A percentile compares a stretch with the other conserved stretches of the same genome.
These are phyloP conservation scores for Phrynocephalus vlangalii DNA, from an alignment of 2,797 vertebrate species.

Conservation along the genomic window DNA sequence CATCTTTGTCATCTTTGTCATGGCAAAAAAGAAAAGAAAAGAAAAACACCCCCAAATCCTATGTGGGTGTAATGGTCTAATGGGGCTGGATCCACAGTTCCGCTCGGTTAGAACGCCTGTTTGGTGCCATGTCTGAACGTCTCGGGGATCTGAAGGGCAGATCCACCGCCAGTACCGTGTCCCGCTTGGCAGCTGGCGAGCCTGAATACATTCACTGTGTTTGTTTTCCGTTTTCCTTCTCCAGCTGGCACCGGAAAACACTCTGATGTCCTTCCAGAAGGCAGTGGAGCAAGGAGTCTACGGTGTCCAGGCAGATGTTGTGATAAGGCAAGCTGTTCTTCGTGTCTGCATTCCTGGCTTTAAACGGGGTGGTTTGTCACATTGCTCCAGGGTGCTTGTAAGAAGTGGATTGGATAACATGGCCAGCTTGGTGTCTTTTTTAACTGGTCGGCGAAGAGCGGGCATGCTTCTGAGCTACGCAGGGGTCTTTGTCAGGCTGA, in stretches of 20 bases:
- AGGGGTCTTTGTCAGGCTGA: not conserved
- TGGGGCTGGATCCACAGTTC: not conserved
- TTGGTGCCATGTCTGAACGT: not conserved
- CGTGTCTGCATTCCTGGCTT: not conserved
- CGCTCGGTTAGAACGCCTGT: not conserved
- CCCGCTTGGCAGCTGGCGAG: accelerated
- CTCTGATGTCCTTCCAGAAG: constrained; percentile 93
- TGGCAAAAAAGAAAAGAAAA: too few relatives aligned
- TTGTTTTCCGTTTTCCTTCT: not conserved
- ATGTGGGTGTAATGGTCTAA: too few relatives aligned
- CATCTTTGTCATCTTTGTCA: too few relatives aligned
- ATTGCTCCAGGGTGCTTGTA: not conserved
- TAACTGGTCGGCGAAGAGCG: not conserved
- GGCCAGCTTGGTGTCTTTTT: not conserved
- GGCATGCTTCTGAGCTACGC: not conserved
- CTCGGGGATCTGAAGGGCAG: not conserved
- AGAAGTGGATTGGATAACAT: not conserved
- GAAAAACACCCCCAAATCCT: too few relatives aligned
- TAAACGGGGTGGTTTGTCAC: not conserved
- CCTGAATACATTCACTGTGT: not conserved
- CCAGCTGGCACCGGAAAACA: constrained; percentile 95
- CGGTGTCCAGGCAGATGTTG: constrained; percentile 90
- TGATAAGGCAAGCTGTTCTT: constrained; percentile 83
- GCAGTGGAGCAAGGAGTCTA: constrained; percentile 88
- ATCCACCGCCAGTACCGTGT: not conserved